Base-by-base conservation (phyloP, 2,113 vertebrate species). In the Variabilichromis moorii region DNA sequence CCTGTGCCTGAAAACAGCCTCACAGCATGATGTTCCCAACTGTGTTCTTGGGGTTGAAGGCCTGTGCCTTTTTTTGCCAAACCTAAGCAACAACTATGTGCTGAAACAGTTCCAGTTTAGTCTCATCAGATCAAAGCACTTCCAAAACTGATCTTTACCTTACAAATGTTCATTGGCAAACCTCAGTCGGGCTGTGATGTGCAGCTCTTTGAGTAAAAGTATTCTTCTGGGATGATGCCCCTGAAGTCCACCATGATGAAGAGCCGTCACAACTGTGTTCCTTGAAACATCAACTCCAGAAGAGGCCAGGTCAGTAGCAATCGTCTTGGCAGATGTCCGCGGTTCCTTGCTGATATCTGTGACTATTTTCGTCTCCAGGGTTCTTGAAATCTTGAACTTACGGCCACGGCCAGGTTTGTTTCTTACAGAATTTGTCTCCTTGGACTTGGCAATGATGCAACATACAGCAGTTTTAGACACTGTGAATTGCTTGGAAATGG, bases 361-460 rank as follows among this genome's bases (percentile, higher is more conserved):
- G 24, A 28, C 55, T 59, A 28, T 16, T 59, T 28, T 59, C 0
- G 2, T 59, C 1, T 59, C 55, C 55, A 59, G 55, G 24, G 4
- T 59, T 59, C 55, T 59, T 59, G 24, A 59, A 59, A 59, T 59
- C 55, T 28, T 59, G 55, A 59, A 59, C 24, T 59, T 59, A 59
- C 8, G 2, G 24, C 0, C 8, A 59, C 1, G 2, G 55, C 55
- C 55, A 59, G 24, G 55, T 59, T 59, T 59, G 55, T 59, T 59
- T 28, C 55, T 28, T 59, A 28, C 24, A 59, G 55, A 59, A 59
- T 59, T 59, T 28, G 55, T 59, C 8, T 59, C 55, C 24, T 16
- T 28, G 55, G 4, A 59, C 55, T 59, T 59, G 55, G 55, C 24
- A 59, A 5, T 59, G 55, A 59, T 16, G 24, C 55, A 59, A 16